A percentile compares a stretch with the other conserved stretches of the same genome.
These are phyloP conservation scores for Gymnorhina tibicen DNA, from an alignment of 2,113 vertebrate species.

Conservation along the genomic window DNA sequence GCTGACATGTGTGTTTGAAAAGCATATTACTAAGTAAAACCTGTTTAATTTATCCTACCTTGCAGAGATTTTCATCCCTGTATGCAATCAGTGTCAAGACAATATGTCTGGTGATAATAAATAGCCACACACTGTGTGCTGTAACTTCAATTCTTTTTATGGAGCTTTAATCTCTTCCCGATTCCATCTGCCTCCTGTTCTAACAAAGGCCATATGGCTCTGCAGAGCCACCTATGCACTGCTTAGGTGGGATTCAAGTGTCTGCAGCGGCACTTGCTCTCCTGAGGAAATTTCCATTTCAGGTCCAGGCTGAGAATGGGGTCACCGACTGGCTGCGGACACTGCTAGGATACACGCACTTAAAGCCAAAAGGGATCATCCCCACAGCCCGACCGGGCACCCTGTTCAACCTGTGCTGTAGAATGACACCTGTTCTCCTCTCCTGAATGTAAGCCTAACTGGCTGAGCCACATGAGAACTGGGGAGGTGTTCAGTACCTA, in stretches of 20 bases:
- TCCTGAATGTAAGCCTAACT: not conserved
- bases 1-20: not conserved
- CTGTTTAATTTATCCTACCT: not conserved
- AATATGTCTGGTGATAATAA: not conserved
- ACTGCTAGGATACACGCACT: not conserved
- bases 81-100: not conserved
- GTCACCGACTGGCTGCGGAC: not conserved
- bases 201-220: not conserved
- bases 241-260: not conserved
- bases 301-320: not conserved
- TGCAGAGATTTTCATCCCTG: not conserved
- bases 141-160: not conserved
- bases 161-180: not conserved
- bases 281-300: not conserved
- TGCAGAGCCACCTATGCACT: not conserved
- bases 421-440: not conserved
- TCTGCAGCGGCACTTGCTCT: not conserved
- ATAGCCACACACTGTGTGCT: not conserved
- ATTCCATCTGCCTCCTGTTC: not conserved
- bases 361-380: not conserved
- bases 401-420: not conserved
- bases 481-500: not conserved
- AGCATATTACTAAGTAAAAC: not conserved
- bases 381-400: not conserved
- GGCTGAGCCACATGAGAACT: not conserved